phyloP scores from a whole-genome alignment of 2,888 invertebrate genomes.

The Perizoma affinitatum region DNA sequence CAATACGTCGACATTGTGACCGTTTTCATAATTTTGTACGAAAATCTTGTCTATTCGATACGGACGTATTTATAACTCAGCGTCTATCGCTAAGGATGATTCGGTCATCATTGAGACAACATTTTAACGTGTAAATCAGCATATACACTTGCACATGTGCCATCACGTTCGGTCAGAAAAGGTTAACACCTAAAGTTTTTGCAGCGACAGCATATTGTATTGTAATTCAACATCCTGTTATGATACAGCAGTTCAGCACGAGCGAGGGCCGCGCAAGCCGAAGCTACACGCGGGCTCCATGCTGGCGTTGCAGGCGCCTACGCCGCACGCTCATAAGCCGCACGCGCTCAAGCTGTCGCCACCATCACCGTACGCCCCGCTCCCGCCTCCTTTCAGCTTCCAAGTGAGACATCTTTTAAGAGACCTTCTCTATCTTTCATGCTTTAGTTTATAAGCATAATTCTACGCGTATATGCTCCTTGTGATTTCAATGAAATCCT shows the following conservation, averaged over 20 bases:
- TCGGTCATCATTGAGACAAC: too few species aligned
- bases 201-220: slow-evolving; percentile 12
- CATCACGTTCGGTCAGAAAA: too few species aligned
- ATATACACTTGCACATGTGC: too few species aligned
- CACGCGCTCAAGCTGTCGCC: slow-evolving; percentile 75
- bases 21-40: too few species aligned
- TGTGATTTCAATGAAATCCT: too few species aligned
- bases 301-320: slow-evolving; percentile 64
- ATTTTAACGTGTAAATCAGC: too few species aligned
- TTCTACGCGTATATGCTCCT: too few species aligned
- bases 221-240: slow-evolving; percentile 15
- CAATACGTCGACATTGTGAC: too few species aligned
- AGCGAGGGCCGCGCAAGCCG: slow-evolving; percentile 97
- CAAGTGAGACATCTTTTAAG: slow-evolving; percentile 53
- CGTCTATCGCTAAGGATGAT: too few species aligned
- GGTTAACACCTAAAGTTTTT: too few species aligned
- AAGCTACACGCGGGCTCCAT: slow-evolving; percentile 87
- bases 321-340: slow-evolving; percentile 71
- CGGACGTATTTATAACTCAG: too few species aligned
- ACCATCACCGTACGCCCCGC: slow-evolving; percentile 71
- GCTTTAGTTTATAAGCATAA: neutral
- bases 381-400: slow-evolving; percentile 72
- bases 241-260: slow-evolving; percentile 95
- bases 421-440: neutral
- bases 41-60: too few species aligned